Conservation (phyloP, 1,140 invertebrate species). For the Drosophila nigrodunni region DNA sequence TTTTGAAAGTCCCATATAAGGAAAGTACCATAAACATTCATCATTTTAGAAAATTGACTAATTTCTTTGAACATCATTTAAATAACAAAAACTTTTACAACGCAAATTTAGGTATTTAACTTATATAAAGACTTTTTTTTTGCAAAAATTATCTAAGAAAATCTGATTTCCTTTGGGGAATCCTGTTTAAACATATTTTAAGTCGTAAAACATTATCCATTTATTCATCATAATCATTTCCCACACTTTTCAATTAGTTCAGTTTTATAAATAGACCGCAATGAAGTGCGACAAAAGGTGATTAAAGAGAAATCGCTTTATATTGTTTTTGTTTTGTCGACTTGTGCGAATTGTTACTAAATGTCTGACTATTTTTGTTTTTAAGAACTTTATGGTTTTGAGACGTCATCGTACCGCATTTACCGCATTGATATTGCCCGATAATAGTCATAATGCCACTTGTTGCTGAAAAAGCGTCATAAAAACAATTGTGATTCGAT, state of each 20-base stretch:
- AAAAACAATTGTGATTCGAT: constrained; percentile 34
- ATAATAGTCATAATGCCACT: constrained; percentile 35
- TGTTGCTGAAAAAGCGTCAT: constrained; percentile 64
- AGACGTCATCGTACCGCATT: constrained; percentile 47
- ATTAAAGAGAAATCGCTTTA: constrained; percentile 6
- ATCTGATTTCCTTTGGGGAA: no score
- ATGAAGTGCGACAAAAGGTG: constrained; percentile 25
- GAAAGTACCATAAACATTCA: no score
- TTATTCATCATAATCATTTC: neutral
- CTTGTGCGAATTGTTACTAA: constrained; percentile 18
- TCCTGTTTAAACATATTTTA: no score
- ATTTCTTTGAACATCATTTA: no score
- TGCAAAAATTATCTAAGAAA: no score
- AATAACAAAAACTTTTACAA: no score
- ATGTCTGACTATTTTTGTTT: constrained; percentile 41
- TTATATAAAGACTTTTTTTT: no score
- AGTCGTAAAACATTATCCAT: no score
- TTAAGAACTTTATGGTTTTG: constrained; percentile 15
- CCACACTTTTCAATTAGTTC: constrained; percentile 17
- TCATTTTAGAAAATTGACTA: no score
- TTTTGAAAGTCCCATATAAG: no score
- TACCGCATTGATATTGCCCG: constrained; percentile 30
- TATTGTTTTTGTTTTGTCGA: neutral
- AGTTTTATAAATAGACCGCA: constrained; percentile 56
- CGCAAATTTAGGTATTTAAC: no score